Base-by-base conservation (phyloP, 2,113 vertebrate genomes). In the Albula goreensis region DNA sequence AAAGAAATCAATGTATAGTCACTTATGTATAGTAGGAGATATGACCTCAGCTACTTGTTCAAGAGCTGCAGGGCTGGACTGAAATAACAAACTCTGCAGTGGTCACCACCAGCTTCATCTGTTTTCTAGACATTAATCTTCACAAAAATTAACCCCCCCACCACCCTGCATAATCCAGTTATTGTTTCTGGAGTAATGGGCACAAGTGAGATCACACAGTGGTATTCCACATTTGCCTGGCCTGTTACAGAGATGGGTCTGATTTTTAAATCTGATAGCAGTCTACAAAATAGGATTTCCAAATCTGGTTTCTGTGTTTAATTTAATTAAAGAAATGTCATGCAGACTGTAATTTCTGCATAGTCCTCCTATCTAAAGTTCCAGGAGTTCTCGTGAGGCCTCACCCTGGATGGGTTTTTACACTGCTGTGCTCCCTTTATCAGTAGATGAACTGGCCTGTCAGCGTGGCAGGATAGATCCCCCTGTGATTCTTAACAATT, bases 271-370 rank as follows among this genome's bases (percentile, higher is more conserved):
- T 80, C 81, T 86, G 41, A 87, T 88, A 77, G 80, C 12, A 63
- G 77, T 89, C 78, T 88, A 52, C 53, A 56, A 88, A 87, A 88
- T 77, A 80, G 84, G 50, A 89, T 91, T 92, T 91, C 85, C 82
- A 51, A 78, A 52, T 91, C 86, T 92, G 89, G 81, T 89, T 90
- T 90, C 84, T 89, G 50, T 15, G 9, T 56, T 22, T 89, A 74
- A 87, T 63, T 84, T 19, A 52, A 85, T 87, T 87, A 12, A 10
- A 25, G 82, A 53, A n/a, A 66, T 79, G 83, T 87, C 84, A 87
- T 50, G 85, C 83, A 25, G 56, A n/a, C 8, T n/a, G 50, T 79
- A 4, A 78, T 52, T 79, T 56, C 70, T 22, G n/a, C 11, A 48
- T 41, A 8, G 22, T 50, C n/a, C 51, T 50, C n/a, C 51, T n/a